Base-by-base conservation (phyloP, 92 coral and sea anemone species). In the Epizoanthus stellaris region DNA sequence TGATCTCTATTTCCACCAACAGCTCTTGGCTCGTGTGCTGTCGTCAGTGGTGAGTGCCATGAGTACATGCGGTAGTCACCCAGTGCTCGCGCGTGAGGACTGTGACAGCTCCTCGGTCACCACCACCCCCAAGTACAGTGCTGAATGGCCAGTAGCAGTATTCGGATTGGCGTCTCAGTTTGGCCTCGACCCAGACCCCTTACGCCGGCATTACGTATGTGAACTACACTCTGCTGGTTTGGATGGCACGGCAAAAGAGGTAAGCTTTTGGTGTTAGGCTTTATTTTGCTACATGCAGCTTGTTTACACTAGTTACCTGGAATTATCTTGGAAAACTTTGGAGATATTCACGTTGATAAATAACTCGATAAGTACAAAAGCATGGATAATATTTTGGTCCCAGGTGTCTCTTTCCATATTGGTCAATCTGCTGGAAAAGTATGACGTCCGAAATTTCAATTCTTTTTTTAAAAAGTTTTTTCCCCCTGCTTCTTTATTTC, bases 181-280 rank as follows among this genome's bases (percentile, higher is more conserved):
- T 81, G 95, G 92, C 56, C 91, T 93, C 82, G 97, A 97, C 71
- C 79, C 75, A 45, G 98, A 95, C 75, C 75, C 87, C 40, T 73
- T 97, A 66, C 89, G 91, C 17, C 64, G 92, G 14, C 92, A 97
- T 70, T 91, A 75, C 67, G 97, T 95, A 20, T 86, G 91, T 68
- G 99, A 97, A 67, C 70, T 97, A 73, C 93, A 84, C 86, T 91
- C 97, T 12, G 90, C 90, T 38, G 98, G 99, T 23, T 71, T 95
- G 75, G 94, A 97, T 60, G 80, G 70, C 14, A 16, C 90, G 19
- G 99, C 95, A 45, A 92, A 82, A 15, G 94, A 97, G 97, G 99
- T 97, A 61, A 42, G 84, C 23, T 12, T 38, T 21, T 36, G 23
- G 40, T 23, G 9, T 38, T 19, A 65, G 9, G 5, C 10, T 23